Base-by-base conservation (phyloP, 2,113 vertebrate species). In the Syngnathoides biaculeatus region DNA sequence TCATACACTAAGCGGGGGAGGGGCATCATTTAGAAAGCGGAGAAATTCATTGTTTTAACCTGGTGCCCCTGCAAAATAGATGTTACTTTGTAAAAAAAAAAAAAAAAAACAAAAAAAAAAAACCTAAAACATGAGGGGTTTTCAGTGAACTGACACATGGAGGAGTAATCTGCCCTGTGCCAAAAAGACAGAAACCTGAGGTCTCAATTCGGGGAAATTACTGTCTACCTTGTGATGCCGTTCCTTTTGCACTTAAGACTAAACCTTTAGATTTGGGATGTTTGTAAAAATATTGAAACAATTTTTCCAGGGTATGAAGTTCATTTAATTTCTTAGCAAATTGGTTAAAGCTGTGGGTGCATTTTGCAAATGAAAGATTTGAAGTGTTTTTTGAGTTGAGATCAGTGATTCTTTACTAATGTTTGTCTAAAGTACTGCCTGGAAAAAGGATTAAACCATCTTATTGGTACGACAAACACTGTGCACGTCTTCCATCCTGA, bases 141-240 rank as follows among this genome's bases (percentile, higher is more conserved):
- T 56, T 62, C 59, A 9, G 5, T 62, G n/a, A 62, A 43, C 59
- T 15, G 59, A 58, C 56, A 58, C 30, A 35, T 35, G 27, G 56
- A 58, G 27, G 27, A 42, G 24, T 15, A 2, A 43, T 43, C 35
- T 2, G 13, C 20, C 40, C 19, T 2, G 39, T 45, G 40, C 39
- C 40, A 45, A 26, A 57, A 57, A 26, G 11, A 26, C 60, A 45
- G n/a, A 42, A 43, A 26, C 60, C 26, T 26, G 60, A 26, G 59
- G n/a, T 61, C 59, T 24, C n/a, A 24, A 42, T 61, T 61, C n/a
- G 12, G 58, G 58, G 38, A 60, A n/a, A 38, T 1, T n/a, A 10
- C 22, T 20, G 7, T 55, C 22, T 14, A 26, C 22, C 52, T 20
- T 22, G 3, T 22, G n/a, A 52, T 22, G 2, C 9, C n/a, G 20